Evolutionary conservation across 2,113 vertebrate species (phyloP).

Genomic region (Centrocercus urophasianus): DNA sequence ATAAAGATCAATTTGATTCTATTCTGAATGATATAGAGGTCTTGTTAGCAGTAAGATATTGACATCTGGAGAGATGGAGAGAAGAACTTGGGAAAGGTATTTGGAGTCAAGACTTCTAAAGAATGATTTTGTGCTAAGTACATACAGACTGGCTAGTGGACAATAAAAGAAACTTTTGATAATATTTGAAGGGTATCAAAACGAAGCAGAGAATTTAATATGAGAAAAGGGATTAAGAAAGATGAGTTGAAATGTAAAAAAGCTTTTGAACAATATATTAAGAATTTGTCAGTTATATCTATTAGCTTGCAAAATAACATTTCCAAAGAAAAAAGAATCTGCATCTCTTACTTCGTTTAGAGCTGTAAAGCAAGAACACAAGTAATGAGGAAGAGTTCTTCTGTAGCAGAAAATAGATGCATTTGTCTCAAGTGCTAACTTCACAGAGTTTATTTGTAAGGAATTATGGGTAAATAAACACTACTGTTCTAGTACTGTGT

Average conservation of each 20-base stretch:
- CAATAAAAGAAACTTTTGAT: slow-evolving; percentile 9
- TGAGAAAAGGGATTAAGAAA: slow-evolving; percentile 32
- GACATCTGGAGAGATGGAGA: slow-evolving; percentile 1
- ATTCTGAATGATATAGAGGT: neutral
- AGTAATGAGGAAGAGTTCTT: neutral
- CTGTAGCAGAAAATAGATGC: neutral
- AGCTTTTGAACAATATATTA: neutral
- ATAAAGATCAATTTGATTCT: neutral
- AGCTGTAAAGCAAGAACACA: neutral
- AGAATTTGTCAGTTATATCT: neutral
- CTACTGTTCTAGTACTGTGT: neutral
- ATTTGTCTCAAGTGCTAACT: neutral
- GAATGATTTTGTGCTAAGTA: slow-evolving; percentile 10
- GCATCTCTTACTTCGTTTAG: neutral
- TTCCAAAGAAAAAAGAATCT: neutral
- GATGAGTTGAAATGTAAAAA: slow-evolving; percentile 18
- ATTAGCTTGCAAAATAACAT: neutral
- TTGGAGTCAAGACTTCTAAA: neutral
- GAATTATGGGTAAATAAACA: neutral
- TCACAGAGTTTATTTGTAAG: neutral
- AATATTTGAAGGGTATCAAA: slow-evolving; percentile 9
- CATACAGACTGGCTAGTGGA: neutral
- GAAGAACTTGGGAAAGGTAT: neutral
- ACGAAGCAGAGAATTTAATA: neutral
- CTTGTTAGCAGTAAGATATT: neutral